Conservation (phyloP, 2,888 invertebrate species). For the Oligia fasciuncula region DNA sequence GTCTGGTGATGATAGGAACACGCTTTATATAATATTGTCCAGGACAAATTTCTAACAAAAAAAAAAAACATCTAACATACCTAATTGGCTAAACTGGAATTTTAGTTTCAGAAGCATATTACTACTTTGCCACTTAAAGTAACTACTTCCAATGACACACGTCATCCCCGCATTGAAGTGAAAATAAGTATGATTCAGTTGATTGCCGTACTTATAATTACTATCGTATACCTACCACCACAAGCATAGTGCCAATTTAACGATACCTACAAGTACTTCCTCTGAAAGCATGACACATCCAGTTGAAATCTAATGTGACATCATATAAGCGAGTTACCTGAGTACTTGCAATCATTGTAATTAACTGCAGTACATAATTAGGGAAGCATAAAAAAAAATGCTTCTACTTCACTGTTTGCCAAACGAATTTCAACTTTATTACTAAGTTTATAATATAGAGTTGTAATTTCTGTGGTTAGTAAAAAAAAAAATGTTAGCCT, state of each 20-base stretch:
- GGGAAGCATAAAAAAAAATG: constrained; percentile 25
- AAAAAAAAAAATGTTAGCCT: not conserved
- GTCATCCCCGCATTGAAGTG: constrained; percentile 13
- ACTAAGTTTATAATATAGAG: fast-evolving
- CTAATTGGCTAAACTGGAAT: not conserved
- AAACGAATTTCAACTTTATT: constrained; percentile 6
- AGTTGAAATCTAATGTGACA: constrained; percentile 39
- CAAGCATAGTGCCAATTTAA: not conserved
- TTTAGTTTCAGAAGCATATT: not conserved
- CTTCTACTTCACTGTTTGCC: not conserved
- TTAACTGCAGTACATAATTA: constrained; percentile 47
- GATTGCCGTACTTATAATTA: constrained; percentile 29
- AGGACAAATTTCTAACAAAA: not conserved
- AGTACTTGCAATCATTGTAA: constrained; percentile 42
- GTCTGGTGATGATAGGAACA: too few species aligned
- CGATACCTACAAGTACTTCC: constrained; percentile 9
- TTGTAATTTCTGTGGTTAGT: not conserved
- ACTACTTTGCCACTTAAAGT: not conserved
- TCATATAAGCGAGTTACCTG: constrained; percentile 43
- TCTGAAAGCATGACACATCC: constrained; percentile 52
- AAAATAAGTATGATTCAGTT: constrained; percentile 35
- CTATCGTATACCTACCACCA: constrained; percentile 17
- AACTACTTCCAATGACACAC: not conserved
- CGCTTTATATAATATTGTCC: too few species aligned
- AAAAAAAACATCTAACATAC: not conserved